These are phyloP conservation scores for Hippocampus comes DNA, from an alignment of 2,113 vertebrate species.

Conservation along the genomic window DNA sequence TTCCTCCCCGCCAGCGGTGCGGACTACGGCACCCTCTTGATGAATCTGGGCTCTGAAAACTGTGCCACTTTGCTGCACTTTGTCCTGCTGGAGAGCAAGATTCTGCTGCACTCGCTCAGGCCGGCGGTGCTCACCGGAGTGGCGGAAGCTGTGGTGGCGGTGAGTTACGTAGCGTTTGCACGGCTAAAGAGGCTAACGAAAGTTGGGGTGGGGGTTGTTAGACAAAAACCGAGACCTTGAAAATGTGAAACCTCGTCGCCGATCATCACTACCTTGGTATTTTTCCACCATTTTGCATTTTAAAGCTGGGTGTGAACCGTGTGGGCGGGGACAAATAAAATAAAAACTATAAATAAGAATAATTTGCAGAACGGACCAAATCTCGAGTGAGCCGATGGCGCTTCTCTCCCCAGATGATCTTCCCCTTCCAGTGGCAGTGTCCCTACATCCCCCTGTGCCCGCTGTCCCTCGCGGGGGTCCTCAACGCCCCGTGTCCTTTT, in stretches of 20 bases:
- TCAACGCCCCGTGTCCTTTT: conserved; percentile 91
- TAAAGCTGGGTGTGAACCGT: too few species aligned
- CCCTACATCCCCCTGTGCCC: conserved; percentile 97
- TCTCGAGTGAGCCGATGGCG: too few species aligned
- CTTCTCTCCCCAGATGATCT: conserved; percentile 84
- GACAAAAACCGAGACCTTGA: too few species aligned
- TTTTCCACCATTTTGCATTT: too few species aligned
- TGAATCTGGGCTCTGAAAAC: conserved; percentile 94
- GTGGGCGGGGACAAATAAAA: too few species aligned
- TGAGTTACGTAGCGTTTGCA: conserved; percentile 69
- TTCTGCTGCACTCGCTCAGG: conserved; percentile 92
- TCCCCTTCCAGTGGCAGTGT: conserved; percentile 99
- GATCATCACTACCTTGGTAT: too few species aligned
- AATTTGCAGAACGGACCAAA: too few species aligned
- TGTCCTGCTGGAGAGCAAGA: conserved; percentile 91
- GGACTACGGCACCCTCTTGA: conserved; percentile 89
- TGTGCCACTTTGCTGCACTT: conserved; percentile 90
- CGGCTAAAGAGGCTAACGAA: neutral
- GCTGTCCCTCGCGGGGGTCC: conserved; percentile 88
- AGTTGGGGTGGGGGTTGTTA: neutral
- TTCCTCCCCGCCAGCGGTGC: conserved; percentile 79
- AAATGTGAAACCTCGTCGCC: too few species aligned
- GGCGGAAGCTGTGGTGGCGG: conserved; percentile 94
- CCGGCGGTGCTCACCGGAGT: conserved; percentile 96
- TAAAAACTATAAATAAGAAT: too few species aligned